Conservation (phyloP, 2,113 vertebrate genomes). For the Pseudopipra pipra region DNA sequence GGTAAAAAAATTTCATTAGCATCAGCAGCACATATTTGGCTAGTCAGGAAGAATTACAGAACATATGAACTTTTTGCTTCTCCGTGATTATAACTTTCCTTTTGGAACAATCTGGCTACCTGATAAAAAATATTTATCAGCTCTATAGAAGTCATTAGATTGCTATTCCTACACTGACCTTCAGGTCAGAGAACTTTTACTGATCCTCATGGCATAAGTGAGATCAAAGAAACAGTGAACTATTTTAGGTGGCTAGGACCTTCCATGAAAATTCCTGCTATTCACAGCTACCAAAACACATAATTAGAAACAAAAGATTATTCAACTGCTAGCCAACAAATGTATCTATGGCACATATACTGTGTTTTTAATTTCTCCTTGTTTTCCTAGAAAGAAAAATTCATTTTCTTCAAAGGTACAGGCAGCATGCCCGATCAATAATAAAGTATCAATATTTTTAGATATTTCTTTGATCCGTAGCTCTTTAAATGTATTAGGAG, state of each 20-base stretch:
- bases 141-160: neutral
- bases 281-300: slow-evolving; percentile 47
- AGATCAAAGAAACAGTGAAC: slow-evolving; percentile 22
- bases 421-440: slow-evolving; percentile 31
- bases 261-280: slow-evolving; percentile 43
- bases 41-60: neutral
- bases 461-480: slow-evolving; percentile 7
- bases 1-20: neutral
- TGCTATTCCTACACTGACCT: neutral
- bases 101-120: neutral
- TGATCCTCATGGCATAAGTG: neutral
- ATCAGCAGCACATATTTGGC: neutral
- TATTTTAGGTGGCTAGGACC: neutral
- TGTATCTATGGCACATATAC: neutral
- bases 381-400: neutral
- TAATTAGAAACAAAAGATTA: slow-evolving; percentile 38
- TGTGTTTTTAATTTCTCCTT: neutral
- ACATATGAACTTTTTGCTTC: neutral
- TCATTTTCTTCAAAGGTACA: slow-evolving; percentile 28
- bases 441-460: slow-evolving; percentile 13
- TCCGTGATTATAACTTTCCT: neutral
- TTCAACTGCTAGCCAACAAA: slow-evolving; percentile 8
- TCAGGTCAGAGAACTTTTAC: slow-evolving; percentile 32
- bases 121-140: slow-evolving; percentile 8
- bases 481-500: neutral